These are phyloP conservation scores for Philonicus albiceps DNA, from an alignment of 2,888 invertebrate genomes.

Conservation along the genomic window DNA sequence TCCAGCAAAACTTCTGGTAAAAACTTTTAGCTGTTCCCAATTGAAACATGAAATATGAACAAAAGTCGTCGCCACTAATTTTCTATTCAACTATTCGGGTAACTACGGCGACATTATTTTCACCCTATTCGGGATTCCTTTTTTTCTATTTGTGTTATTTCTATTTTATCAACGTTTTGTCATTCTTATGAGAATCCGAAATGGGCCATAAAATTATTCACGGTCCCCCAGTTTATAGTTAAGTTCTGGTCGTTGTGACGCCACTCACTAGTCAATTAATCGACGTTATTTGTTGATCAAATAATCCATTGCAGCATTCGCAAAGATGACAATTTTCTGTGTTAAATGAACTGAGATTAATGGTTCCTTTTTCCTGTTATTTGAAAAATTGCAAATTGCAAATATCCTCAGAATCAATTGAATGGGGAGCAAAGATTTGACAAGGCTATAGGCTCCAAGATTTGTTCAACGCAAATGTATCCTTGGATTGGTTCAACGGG, in stretches of 20 bases:
- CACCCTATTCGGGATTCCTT: not conserved
- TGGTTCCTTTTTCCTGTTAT: not conserved
- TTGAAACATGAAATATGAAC: not conserved
- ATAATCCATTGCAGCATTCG: conserved; percentile 8
- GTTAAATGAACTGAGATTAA: conserved; percentile 29
- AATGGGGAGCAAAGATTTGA: conserved; percentile 1
- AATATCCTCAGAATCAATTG: not conserved
- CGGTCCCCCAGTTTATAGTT: not conserved
- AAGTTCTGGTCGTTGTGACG: not conserved
- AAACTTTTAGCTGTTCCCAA: not conserved
- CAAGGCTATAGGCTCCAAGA: not conserved
- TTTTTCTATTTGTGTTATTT: not conserved
- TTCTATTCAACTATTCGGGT: not conserved
- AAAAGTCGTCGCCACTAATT: not conserved
- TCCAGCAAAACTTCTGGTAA: not conserved
- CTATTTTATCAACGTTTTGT: not conserved
- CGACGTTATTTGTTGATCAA: conserved; percentile 19
- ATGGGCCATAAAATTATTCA: conserved; percentile 18
- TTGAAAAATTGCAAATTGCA: conserved; percentile 14
- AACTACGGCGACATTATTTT: not conserved
- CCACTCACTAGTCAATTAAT: conserved; percentile 21
- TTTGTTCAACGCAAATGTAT: not conserved
- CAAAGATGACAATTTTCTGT: not conserved
- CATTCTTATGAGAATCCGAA: not conserved
- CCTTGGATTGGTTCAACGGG: not conserved